phyloP scores from a whole-genome alignment of 2,888 invertebrate genomes.

The Chymomyza amoena region DNA sequence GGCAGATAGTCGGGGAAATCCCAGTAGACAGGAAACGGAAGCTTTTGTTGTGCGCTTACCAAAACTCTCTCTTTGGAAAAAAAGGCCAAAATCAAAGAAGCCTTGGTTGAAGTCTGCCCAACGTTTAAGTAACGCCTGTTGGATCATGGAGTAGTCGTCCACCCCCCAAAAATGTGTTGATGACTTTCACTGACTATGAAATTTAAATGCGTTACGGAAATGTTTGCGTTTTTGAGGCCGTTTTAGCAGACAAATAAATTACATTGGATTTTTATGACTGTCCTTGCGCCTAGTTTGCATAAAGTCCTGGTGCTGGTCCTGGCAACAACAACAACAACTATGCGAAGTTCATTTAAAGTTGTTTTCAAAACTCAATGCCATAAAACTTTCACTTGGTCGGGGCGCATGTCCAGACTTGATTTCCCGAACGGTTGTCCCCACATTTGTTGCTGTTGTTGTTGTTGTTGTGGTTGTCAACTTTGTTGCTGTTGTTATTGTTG shows the following conservation, averaged over 20 bases:
- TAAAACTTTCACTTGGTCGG: conserved; percentile 62
- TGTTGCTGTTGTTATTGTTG: conserved; percentile 36
- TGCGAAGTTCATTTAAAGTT: conserved; percentile 63
- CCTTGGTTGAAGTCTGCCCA: background rate
- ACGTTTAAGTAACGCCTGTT: conserved; percentile 22
- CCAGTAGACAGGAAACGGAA: conserved; percentile 76
- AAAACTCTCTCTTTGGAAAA: background rate
- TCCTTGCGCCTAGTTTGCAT: conserved; percentile 66
- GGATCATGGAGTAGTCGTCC: background rate
- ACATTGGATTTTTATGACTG: conserved; percentile 63
- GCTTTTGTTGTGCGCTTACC: conserved; percentile 63
- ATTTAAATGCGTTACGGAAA: conserved; percentile 74
- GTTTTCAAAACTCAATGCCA: conserved; percentile 21
- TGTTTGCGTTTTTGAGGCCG: conserved; percentile 41
- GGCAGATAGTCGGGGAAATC: conserved; percentile 53
- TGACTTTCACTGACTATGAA: conserved; percentile 75
- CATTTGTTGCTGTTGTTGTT: background rate
- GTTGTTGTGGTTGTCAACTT: conserved; percentile 17
- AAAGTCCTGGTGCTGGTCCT: conserved; percentile 16
- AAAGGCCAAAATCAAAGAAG: background rate
- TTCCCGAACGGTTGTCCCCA: background rate
- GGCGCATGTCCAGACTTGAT: background rate
- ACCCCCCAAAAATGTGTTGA: conserved; percentile 60
- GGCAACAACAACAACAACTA: conserved; percentile 37
- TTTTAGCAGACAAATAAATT: conserved; percentile 65